A percentile compares a stretch with the other conserved stretches of the same genome.
Evolutionary conservation across 1,140 invertebrate genomes (phyloP).

Genomic region (Nixonia krombeini): DNA sequence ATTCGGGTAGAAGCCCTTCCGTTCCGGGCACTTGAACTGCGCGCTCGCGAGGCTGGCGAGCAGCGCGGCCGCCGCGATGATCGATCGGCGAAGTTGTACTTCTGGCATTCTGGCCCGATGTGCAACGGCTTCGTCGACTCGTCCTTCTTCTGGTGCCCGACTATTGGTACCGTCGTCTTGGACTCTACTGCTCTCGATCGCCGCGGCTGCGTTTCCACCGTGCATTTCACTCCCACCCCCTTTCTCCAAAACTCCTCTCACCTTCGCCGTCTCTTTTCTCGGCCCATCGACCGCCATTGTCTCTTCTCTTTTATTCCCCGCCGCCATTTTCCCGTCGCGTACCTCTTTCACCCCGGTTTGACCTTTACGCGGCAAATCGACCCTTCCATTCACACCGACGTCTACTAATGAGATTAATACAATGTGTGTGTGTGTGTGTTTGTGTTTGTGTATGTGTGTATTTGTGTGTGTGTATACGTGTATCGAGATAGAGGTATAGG

Average conservation of each 20-base stretch:
- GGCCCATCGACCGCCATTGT: slow-evolving; percentile 5
- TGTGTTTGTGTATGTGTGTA: too few species aligned
- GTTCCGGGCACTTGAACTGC: slow-evolving; percentile 80
- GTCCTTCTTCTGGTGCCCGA: slow-evolving; percentile 22
- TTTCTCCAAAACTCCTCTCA: slow-evolving; percentile 64
- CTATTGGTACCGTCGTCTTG: slow-evolving; percentile 36
- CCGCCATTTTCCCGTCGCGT: too few species aligned
- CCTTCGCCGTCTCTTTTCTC: slow-evolving; percentile 48
- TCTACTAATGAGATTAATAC: too few species aligned
- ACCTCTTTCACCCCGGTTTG: too few species aligned
- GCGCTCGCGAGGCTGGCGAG: too few species aligned
- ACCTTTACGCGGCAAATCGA: too few species aligned
- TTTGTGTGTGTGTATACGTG: too few species aligned
- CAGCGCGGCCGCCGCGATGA: slow-evolving; percentile 12
- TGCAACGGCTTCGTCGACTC: slow-evolving; percentile 1
- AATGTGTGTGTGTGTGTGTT: too few species aligned
- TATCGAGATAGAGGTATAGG: too few species aligned
- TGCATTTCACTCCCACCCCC: slow-evolving; percentile 54
- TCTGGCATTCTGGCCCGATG: not conserved
- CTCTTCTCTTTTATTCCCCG: slow-evolving; percentile 20
- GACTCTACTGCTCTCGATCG: slow-evolving; percentile 60
- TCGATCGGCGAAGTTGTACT: not conserved
- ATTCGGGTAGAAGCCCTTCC: slow-evolving; percentile 84
- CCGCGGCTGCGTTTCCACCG: slow-evolving; percentile 57
- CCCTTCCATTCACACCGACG: too few species aligned